phyloP scores from a whole-genome alignment of 2,797 vertebrate species.

The Buceros bicornis region DNA sequence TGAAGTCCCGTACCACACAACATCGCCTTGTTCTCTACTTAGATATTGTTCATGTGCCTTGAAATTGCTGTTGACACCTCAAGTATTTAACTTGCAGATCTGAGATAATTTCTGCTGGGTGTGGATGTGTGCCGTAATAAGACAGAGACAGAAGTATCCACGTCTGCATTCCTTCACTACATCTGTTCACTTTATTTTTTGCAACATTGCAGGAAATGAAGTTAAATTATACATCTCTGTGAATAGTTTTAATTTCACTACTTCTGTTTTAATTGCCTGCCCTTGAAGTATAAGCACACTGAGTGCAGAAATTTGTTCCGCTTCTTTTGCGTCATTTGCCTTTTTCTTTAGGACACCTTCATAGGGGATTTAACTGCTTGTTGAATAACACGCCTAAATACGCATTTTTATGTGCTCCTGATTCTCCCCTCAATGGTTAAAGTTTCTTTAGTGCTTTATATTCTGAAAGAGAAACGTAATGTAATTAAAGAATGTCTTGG shows the following conservation, averaged over 20 bases:
- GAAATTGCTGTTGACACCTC: constrained; percentile 71
- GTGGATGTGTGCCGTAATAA: constrained; percentile 54
- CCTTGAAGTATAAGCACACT: not conserved
- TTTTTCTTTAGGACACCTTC: not conserved
- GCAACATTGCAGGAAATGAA: constrained; percentile 70
- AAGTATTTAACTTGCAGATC: constrained; percentile 69
- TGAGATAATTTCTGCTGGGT: constrained; percentile 44
- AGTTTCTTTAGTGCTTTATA: constrained; percentile 14
- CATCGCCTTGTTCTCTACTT: constrained; percentile 63
- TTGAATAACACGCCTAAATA: not conserved
- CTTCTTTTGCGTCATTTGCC: not conserved
- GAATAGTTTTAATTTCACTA: not conserved
- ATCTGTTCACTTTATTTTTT: constrained; percentile 70
- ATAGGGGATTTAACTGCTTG: not conserved
- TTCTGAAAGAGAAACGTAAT: constrained; percentile 9
- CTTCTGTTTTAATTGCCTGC: not conserved
- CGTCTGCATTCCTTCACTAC: constrained; percentile 60
- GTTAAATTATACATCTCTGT: constrained; percentile 50
- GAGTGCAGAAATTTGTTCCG: not conserved
- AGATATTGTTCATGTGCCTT: constrained; percentile 67
- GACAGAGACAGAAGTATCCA: constrained; percentile 67
- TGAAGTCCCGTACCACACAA: constrained; percentile 47
- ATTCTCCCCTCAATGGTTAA: constrained; percentile 38
- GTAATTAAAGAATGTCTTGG: constrained; percentile 17
- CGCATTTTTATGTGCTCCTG: not conserved